Evolutionary conservation across 2,113 vertebrate species (phyloP), one percentile per base, ranked within the genome.

Genomic region (Mirza zaza): DNA sequence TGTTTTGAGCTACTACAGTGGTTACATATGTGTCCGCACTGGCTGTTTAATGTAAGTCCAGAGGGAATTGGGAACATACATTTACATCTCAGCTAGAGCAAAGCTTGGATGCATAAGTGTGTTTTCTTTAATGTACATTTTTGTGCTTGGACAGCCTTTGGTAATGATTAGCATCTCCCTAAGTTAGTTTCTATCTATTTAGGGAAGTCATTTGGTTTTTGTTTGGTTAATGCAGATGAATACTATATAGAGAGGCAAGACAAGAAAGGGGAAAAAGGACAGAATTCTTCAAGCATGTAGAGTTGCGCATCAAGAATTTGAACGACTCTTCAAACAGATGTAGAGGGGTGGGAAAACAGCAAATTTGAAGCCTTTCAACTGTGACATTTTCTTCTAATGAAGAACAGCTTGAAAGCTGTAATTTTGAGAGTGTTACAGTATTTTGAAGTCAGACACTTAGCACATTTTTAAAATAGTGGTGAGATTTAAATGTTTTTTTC

Each of bases 371-470:
- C 29, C 6, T 92, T 97, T 65, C 91, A 97, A 83, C 95, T 6
- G 2, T 90, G 96, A 50, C 65, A 70, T 95, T 98, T 95, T 90
- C 92, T 97, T 90, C 93, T 95, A 92, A 96, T 97, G 94, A 95
- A 71, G 73, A 96, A 71, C 91, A 97, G 89, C 98, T 63, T 86
- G 92, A 90, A 83, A 96, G 32, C 48, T 79, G n/a, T 39, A 7
- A 71, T 94, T 98, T 42, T 84, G 81, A 95, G 90, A 92, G 71
- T 83, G 89, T 65, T 97, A 65, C 75, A 92, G 70, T 95, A 68
- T 97, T 97, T 95, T 96, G 59, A 97, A 96, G 92, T 84, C 93
- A 97, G 93, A 91, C 75, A 96, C 71, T 95, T 97, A 87, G 80
- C 83, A 92, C 83, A 71, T 93, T 95, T 92, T 94, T 36, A 84